These are phyloP conservation scores for Oreocharis arfaki DNA, from an alignment of 2,113 vertebrate genomes.

Conservation along the genomic window DNA sequence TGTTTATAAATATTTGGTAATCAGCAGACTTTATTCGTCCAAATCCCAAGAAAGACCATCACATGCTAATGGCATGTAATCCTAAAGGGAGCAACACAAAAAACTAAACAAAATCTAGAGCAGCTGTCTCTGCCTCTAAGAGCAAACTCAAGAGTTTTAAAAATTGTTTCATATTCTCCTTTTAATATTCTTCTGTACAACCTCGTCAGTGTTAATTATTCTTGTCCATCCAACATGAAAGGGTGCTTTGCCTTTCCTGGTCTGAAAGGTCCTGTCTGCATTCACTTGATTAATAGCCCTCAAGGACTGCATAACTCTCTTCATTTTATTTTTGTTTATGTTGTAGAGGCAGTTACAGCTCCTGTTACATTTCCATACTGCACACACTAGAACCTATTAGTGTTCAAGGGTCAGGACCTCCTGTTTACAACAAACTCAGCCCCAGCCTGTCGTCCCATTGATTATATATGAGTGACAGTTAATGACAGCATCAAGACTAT, in stretches of 20 bases:
- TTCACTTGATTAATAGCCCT: conserved; percentile 36
- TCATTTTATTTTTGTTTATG: conserved; percentile 39
- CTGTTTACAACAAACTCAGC: background rate
- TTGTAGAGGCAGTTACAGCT: background rate
- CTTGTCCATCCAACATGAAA: background rate
- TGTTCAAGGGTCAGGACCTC: background rate
- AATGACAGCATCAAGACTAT: background rate
- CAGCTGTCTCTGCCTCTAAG: background rate
- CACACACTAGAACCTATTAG: background rate
- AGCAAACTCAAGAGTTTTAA: background rate
- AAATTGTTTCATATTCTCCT: background rate
- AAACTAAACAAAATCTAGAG: conserved; percentile 1
- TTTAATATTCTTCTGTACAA: background rate
- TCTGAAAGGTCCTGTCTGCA: background rate
- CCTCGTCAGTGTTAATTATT: background rate
- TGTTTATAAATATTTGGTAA: conserved; percentile 54
- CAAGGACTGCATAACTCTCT: conserved; percentile 34
- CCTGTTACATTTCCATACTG: conserved; percentile 16
- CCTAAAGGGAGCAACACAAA: background rate
- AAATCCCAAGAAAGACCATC: conserved; percentile 48
- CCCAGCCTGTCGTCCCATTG: background rate
- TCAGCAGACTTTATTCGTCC: background rate
- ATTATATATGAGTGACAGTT: background rate
- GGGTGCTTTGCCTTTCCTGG: background rate
- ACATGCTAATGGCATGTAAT: conserved; percentile 44